These are phyloP conservation scores for Loriculus beryllinus DNA, from an alignment of 2,797 vertebrate genomes.

Conservation along the genomic window DNA sequence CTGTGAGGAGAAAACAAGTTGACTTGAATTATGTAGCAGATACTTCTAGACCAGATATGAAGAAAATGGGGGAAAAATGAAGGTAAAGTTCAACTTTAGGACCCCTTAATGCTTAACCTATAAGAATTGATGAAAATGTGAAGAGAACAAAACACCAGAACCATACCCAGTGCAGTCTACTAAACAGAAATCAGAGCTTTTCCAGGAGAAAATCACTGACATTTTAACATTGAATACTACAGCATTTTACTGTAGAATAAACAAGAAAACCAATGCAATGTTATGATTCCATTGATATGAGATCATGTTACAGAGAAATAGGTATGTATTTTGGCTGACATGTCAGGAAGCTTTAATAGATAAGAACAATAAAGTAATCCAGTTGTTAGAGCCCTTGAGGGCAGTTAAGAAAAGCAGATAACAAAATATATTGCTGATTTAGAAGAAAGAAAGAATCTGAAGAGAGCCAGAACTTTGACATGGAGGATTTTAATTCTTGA, in stretches of 20 bases:
- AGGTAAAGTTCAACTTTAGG: not conserved
- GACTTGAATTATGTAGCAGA: not conserved
- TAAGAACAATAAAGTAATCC: slow-evolving; percentile 33
- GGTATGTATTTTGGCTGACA: slow-evolving; percentile 13
- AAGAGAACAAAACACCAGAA: not conserved
- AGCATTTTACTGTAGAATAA: not conserved
- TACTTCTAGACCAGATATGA: not conserved
- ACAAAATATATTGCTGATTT: slow-evolving; percentile 32
- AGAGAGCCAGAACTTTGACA: slow-evolving; percentile 29
- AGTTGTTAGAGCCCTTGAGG: not conserved
- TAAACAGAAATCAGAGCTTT: not conserved
- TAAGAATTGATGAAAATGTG: not conserved
- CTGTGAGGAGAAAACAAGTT: not conserved
- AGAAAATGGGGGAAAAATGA: not conserved
- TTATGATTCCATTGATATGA: not conserved
- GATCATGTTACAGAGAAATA: not conserved
- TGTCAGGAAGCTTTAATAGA: not conserved
- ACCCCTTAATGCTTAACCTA: not conserved
- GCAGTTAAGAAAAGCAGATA: slow-evolving; percentile 32
- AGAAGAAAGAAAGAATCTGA: not conserved
- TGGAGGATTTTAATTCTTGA: slow-evolving; percentile 35
- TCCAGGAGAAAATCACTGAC: not conserved
- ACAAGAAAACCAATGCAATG: not conserved
- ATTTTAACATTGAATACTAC: not conserved
- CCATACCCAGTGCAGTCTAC: not conserved